Conservation (phyloP, 1,140 invertebrate species). For the Saxidomus purpurata region DNA sequence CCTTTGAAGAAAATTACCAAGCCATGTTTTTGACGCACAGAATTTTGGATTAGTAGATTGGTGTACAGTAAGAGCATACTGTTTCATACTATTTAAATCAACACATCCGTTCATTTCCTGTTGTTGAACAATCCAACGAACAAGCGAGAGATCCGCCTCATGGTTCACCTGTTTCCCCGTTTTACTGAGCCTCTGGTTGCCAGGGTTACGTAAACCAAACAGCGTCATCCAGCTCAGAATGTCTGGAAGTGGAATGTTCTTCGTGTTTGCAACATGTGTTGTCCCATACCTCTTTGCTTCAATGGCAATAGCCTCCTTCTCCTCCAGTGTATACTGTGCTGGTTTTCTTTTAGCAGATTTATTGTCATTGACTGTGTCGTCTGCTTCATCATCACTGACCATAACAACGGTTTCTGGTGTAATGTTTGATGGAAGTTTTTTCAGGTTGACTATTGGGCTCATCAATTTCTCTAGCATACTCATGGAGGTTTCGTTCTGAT, state of each 20-base stretch:
- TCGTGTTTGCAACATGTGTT: conserved; percentile 43
- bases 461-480: conserved; percentile 62
- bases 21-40: conserved; percentile 57
- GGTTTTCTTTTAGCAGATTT: not conserved
- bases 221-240: conserved; percentile 60
- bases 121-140: conserved; percentile 46
- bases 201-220: conserved; percentile 59
- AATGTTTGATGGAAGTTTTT: conserved; percentile 57
- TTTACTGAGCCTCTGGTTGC: conserved; percentile 16
- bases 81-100: conserved; percentile 54
- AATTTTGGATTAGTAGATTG: conserved; percentile 52
- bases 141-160: conserved; percentile 10
- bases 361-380: not conserved
- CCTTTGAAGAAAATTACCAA: conserved; percentile 49
- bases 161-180: conserved; percentile 34
- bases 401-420: conserved; percentile 54
- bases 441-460: conserved; percentile 57
- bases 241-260: conserved; percentile 50
- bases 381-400: conserved; percentile 62
- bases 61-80: conserved; percentile 51
- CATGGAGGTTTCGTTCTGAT: conserved; percentile 34
- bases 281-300: conserved; percentile 62
- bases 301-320: conserved; percentile 61
- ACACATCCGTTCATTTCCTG: conserved; percentile 59
- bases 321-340: conserved; percentile 41